Base-by-base conservation (phyloP, 2,797 vertebrate genomes). In the Anguilla megastoma region DNA sequence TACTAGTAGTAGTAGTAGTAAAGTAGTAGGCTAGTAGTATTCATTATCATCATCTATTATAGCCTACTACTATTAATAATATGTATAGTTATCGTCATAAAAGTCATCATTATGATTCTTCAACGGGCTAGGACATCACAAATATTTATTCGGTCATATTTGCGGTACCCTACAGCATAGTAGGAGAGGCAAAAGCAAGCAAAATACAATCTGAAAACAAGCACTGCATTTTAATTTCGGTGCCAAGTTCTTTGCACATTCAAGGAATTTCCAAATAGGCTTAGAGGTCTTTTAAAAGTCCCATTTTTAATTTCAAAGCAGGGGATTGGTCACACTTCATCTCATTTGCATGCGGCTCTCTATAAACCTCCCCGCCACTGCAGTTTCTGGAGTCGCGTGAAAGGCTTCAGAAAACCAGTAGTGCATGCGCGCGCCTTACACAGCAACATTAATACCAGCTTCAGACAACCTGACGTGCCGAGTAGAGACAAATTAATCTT, bases 261-360 rank as follows among this genome's bases (percentile, higher is more conserved):
- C 88, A 94, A 91, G 88, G 89, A 91, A 91, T 91, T 91, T 91
- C 92, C 89, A 94, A 93, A 91, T 92, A 93, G 92, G 95, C 93
- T 94, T 89, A 91, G 86, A 82, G 82, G 60, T 86, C 84, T 85
- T 83, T 89, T 85, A 91, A 9, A 90, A 91, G 91, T 91, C 91
- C 89, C 94, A 94, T 95, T 95, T 95, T 94, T 94, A 94, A 94
- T 95, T 95, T 94, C 93, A 92, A 92, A 95, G 94, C 93, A 91
- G 92, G 93, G 91, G 89, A 92, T 92, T 95, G 95, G 95, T 94
- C 94, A 95, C 94, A 95, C 94, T 94, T 92, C 87, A 92, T 94
- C 94, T 93, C 93, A 97, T 98, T 98, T 97, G 96, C 97, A 98
- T 98, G 96, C 92, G 94, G 92, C 96, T 96, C 93, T 90, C 95